Conservation (phyloP, 2,113 vertebrate species). For the Amphilophus citrinellus region DNA sequence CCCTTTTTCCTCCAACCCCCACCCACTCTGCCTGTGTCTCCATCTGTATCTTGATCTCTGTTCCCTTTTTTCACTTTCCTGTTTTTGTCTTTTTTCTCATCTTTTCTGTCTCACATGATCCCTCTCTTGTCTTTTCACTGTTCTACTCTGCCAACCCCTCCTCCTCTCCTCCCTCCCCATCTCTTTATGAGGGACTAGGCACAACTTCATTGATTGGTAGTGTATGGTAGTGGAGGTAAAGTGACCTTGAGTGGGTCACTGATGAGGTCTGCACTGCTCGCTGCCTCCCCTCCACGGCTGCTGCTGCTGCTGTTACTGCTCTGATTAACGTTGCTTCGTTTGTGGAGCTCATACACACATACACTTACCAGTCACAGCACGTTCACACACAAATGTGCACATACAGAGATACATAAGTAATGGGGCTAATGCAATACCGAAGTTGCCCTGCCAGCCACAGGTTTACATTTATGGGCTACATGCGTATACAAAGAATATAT, state of each 20-base stretch:
- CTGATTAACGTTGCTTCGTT: slow-evolving; percentile 64
- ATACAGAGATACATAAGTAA: slow-evolving; percentile 16
- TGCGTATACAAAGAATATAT: background rate
- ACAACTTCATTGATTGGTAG: slow-evolving; percentile 75
- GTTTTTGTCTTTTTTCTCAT: slow-evolving; percentile 5
- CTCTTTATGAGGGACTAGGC: slow-evolving; percentile 59
- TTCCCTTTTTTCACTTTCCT: slow-evolving; percentile 6
- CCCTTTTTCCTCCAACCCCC: background rate
- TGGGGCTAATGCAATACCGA: slow-evolving; percentile 24
- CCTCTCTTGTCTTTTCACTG: background rate
- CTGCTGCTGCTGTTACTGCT: slow-evolving; percentile 42
- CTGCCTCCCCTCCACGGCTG: slow-evolving; percentile 57
- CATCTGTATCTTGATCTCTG: background rate
- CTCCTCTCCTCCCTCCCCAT: slow-evolving; percentile 2
- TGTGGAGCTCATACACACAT: slow-evolving; percentile 37
- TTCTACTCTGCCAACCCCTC: background rate
- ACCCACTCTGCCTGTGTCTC: background rate
- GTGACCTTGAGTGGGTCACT: slow-evolving; percentile 77
- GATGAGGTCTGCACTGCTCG: slow-evolving; percentile 59
- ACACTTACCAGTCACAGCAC: slow-evolving; percentile 39
- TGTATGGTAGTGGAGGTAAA: slow-evolving; percentile 63
- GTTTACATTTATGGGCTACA: slow-evolving; percentile 17
- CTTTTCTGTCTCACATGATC: slow-evolving; percentile 43
- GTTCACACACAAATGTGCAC: slow-evolving; percentile 25
- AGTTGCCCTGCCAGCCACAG: background rate